A percentile compares a stretch with the other conserved stretches of the same genome.
These are phyloP conservation scores for Odontomyia ornata DNA, from an alignment of 2,888 invertebrate species.

Conservation along the genomic window DNA sequence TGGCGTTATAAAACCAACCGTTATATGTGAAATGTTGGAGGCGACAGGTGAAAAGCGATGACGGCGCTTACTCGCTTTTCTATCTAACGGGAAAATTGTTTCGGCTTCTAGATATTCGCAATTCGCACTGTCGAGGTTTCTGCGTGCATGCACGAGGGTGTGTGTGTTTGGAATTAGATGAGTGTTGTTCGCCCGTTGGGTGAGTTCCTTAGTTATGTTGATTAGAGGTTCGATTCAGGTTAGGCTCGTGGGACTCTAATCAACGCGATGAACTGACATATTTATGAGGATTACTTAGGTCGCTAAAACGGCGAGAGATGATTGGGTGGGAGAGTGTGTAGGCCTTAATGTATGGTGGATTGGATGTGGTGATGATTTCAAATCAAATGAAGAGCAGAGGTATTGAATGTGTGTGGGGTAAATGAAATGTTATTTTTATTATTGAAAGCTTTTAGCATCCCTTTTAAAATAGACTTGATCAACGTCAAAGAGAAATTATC, in stretches of 20 bases:
- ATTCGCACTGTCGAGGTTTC: not conserved
- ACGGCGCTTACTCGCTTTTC: too few relatives aligned
- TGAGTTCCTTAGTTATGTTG: constrained; percentile 40
- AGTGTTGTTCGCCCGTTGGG: constrained; percentile 15
- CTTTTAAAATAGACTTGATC: too few relatives aligned
- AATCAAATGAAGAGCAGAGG: not conserved
- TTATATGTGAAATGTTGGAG: constrained; percentile 19
- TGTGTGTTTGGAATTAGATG: not conserved
- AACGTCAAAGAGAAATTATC: too few relatives aligned
- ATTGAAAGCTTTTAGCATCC: too few relatives aligned
- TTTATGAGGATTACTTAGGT: constrained; percentile 29
- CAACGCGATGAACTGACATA: constrained; percentile 32
- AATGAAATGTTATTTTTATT: too few relatives aligned
- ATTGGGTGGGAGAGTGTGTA: not conserved
- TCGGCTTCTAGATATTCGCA: too few relatives aligned
- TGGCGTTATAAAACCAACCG: constrained; percentile 7
- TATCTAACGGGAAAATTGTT: not conserved
- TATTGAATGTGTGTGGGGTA: not conserved
- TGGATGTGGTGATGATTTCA: constrained; percentile 4
- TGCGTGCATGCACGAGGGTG: not conserved
- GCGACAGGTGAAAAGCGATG: constrained; percentile 26
- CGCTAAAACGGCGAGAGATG: constrained; percentile 14
- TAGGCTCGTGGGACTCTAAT: constrained; percentile 41
- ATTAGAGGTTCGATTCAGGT: constrained; percentile 43
- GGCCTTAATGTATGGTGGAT: not conserved